phyloP scores from a whole-genome alignment of 2,113 vertebrate genomes.

The Anarrhichthys ocellatus region DNA sequence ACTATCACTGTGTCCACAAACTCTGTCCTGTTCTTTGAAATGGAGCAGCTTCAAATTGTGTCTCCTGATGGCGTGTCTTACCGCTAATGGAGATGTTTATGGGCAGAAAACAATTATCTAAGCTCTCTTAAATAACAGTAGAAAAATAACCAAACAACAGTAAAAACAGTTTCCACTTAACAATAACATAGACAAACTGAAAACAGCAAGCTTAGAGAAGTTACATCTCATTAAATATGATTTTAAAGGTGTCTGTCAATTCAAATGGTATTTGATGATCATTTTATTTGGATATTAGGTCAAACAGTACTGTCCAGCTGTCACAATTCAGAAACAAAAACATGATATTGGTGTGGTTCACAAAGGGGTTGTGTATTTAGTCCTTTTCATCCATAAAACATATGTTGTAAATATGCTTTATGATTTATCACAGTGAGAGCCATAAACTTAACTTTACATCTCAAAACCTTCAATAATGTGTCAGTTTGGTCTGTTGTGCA shows the following conservation, averaged over 20 bases:
- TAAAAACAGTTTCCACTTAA: background rate
- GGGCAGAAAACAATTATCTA: background rate
- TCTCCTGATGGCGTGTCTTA: too few relatives aligned
- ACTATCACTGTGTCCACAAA: conserved; percentile 47
- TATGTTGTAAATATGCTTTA: background rate
- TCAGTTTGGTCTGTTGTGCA: background rate
- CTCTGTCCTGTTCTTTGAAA: background rate
- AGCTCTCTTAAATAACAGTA: background rate
- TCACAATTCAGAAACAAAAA: background rate
- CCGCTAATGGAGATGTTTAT: background rate
- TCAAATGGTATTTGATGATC: background rate
- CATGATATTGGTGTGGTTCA: background rate
- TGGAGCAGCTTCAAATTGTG: background rate
- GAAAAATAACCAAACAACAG: background rate
- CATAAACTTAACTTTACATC: conserved; percentile 9
- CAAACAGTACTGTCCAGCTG: background rate
- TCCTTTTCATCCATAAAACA: background rate
- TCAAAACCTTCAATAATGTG: background rate
- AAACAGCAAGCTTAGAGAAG: background rate
- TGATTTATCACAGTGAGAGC: background rate
- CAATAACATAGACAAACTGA: background rate
- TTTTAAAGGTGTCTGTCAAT: background rate
- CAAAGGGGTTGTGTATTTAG: background rate
- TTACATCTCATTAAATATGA: background rate
- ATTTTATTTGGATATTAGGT: background rate